Evolutionary conservation across 2,113 vertebrate species (phyloP).

Genomic region (Ptychochromis oligacanthus): DNA sequence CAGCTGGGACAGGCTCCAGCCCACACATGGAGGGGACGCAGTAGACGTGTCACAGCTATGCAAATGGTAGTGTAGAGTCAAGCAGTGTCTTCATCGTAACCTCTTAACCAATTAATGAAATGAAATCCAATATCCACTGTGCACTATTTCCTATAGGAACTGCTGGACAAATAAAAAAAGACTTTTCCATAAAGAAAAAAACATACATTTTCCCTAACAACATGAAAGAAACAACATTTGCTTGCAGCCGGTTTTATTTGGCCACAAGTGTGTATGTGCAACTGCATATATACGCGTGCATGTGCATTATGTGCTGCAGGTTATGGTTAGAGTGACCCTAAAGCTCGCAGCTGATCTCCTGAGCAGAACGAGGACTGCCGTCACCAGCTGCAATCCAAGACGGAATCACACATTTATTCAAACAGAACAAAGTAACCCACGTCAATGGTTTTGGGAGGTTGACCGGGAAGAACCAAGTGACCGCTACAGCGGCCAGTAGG

Average conservation of each 20-base stretch:
- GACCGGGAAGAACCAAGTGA: constrained; percentile 96
- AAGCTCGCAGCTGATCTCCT: too few species aligned
- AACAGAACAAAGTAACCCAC: constrained; percentile 98
- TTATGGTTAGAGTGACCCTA: too few species aligned
- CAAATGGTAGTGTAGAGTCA: not conserved
- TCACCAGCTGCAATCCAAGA: too few species aligned
- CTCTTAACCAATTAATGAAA: not conserved
- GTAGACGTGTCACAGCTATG: not conserved
- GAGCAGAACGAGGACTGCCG: too few species aligned
- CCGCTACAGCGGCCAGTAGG: constrained; percentile 85
- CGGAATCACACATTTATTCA: constrained; percentile 96
- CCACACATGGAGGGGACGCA: not conserved
- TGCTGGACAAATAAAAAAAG: not conserved
- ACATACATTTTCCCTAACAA: too few species aligned
- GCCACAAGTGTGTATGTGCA: too few species aligned
- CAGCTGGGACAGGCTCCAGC: not conserved
- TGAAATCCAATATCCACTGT: not conserved
- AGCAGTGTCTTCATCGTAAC: not conserved
- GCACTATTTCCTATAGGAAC: not conserved
- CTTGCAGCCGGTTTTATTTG: too few species aligned
- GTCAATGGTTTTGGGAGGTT: constrained; percentile 90
- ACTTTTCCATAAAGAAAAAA: not conserved
- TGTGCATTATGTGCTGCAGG: too few species aligned
- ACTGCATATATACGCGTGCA: too few species aligned
- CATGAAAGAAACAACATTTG: not conserved